These are phyloP conservation scores for Nebria ingens DNA, from an alignment of 1,140 invertebrate genomes.

Conservation along the genomic window DNA sequence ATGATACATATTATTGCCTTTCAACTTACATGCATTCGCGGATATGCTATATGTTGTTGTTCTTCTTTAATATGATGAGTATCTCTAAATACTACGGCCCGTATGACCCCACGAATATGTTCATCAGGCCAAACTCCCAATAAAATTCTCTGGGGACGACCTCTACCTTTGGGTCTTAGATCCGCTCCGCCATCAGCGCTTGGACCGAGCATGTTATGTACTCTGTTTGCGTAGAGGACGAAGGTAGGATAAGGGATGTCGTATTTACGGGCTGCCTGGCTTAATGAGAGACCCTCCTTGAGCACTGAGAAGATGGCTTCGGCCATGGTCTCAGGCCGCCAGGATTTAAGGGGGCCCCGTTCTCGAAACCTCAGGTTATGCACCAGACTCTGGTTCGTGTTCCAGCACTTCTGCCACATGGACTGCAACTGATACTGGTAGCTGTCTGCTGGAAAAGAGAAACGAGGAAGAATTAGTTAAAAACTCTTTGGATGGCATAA, in stretches of 20 bases:
- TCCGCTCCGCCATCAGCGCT: conserved; percentile 76
- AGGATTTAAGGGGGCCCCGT: conserved; percentile 81
- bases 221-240: conserved; percentile 85
- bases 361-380: conserved; percentile 85
- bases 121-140: conserved; percentile 87
- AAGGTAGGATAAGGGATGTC: conserved; percentile 91
- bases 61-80: conserved; percentile 67
- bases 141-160: conserved; percentile 77
- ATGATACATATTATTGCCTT: too few species aligned
- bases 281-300: conserved; percentile 78
- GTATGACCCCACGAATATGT: conserved; percentile 80
- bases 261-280: conserved; percentile 82
- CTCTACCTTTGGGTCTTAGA: conserved; percentile 78
- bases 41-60: conserved; percentile 44
- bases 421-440: conserved; percentile 89
- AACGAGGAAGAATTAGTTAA: conserved; percentile 25
- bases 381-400: conserved; percentile 75
- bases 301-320: conserved; percentile 85
- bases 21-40: conserved; percentile 36
- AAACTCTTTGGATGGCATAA: too few species aligned
- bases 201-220: conserved; percentile 87
- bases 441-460: conserved; percentile 65
- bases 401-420: conserved; percentile 93
- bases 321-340: conserved; percentile 88
- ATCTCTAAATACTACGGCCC: conserved; percentile 83